Conservation (phyloP, 1,140 invertebrate species). For the Drosophila trapezifrons region DNA sequence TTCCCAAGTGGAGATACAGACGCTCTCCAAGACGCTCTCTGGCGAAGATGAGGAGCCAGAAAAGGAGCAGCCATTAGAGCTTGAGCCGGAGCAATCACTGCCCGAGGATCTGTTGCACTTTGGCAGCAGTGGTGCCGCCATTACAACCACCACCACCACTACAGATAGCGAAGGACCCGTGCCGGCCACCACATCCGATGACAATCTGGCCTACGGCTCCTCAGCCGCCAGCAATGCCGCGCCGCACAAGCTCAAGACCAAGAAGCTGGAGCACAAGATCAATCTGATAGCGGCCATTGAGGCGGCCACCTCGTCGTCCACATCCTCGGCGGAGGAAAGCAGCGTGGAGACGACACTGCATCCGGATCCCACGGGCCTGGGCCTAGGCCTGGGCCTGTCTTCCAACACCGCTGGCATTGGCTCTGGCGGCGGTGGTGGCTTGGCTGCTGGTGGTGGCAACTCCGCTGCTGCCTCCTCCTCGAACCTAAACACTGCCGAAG, state of each 20-base stretch:
- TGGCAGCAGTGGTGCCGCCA: conserved; percentile 50
- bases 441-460: not conserved
- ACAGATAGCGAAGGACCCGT: conserved; percentile 76
- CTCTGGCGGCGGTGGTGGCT: not conserved
- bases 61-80: not conserved
- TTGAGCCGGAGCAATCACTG: conserved; percentile 45
- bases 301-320: conserved; percentile 79
- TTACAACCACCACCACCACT: conserved; percentile 34
- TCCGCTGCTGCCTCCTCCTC: not conserved
- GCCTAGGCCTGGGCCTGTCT: not conserved
- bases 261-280: conserved; percentile 81
- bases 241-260: conserved; percentile 75
- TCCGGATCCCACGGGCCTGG: conserved; percentile 19
- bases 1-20: conserved; percentile 55
- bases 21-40: not conserved
- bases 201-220: conserved; percentile 52
- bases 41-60: conserved; percentile 9
- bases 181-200: conserved; percentile 79
- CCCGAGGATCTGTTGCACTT: conserved; percentile 69
- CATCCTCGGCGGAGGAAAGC: conserved; percentile 76
- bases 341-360: conserved; percentile 61
- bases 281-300: conserved; percentile 81
- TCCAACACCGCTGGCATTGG: not conserved
- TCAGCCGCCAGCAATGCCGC: conserved; percentile 2
- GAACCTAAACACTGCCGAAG: not conserved